A percentile compares a stretch with the other conserved stretches of the same genome.
Evolutionary conservation across 1,140 invertebrate genomes (phyloP).

Genomic region (Procambarus virginalis): DNA sequence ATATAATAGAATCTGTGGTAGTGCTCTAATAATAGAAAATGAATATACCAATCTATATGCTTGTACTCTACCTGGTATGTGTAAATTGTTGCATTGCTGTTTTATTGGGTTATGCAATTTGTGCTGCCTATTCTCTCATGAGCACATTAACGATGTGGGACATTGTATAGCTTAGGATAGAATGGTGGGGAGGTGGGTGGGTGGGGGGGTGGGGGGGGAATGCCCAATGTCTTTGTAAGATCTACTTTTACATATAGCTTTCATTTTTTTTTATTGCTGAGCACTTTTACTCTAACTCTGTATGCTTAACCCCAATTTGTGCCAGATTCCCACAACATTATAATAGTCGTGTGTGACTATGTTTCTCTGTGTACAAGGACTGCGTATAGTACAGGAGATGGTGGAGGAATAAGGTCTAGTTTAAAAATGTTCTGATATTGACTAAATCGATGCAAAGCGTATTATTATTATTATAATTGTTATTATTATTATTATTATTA

Average conservation of each 20-base stretch:
- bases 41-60: neutral
- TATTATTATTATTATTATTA: too few relatives aligned
- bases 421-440: neutral
- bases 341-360: neutral
- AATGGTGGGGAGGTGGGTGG: too few relatives aligned
- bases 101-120: neutral
- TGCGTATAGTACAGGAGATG: neutral
- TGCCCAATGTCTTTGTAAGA: too few relatives aligned
- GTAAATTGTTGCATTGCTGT: neutral
- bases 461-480: neutral
- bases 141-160: neutral
- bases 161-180: neutral
- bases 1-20: neutral
- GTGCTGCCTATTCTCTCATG: neutral
- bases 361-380: neutral
- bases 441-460: neutral
- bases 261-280: too few relatives aligned
- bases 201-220: too few relatives aligned
- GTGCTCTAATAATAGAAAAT: neutral
- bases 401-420: neutral
- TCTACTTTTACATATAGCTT: too few relatives aligned
- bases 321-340: neutral
- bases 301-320: neutral
- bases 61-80: neutral
- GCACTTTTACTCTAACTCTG: neutral